These are phyloP conservation scores for Crossocerus cetratus DNA, from an alignment of 2,888 invertebrate genomes.

Conservation along the genomic window DNA sequence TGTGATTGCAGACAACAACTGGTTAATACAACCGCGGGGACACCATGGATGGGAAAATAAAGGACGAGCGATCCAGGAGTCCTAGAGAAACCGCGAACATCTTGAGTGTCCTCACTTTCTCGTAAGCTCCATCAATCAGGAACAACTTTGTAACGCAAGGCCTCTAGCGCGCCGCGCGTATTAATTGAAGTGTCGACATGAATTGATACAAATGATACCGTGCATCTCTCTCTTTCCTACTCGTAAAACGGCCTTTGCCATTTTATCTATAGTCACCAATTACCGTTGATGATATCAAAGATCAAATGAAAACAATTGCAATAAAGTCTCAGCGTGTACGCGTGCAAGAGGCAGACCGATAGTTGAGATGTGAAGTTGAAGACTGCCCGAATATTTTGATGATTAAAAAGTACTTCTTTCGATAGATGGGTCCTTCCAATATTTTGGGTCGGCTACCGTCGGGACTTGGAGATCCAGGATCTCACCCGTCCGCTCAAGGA, in stretches of 20 bases:
- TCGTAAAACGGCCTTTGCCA: conserved; percentile 12
- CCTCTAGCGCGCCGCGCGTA: too few species aligned
- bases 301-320: too few species aligned
- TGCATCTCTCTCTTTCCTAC: conserved; percentile 14
- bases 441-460: conserved; percentile 83
- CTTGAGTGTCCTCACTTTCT: conserved; percentile 79
- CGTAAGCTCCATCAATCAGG: conserved; percentile 74
- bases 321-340: too few species aligned
- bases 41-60: conserved; percentile 71
- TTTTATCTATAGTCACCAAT: too few species aligned
- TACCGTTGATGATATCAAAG: too few species aligned
- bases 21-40: conserved; percentile 4
- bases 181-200: too few species aligned
- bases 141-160: neutral
- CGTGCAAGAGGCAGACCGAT: too few species aligned
- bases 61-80: conserved; percentile 73
- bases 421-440: conserved; percentile 84
- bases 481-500: conserved; percentile 83
- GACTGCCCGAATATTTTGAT: neutral
- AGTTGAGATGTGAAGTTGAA: neutral
- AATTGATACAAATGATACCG: conserved; percentile 5
- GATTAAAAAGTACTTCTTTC: conserved; percentile 41
- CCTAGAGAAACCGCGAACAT: conserved; percentile 79
- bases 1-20: conserved; percentile 17
- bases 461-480: conserved; percentile 83